These are phyloP conservation scores for Xenopus petersii DNA, from an alignment of 2,797 vertebrate species.

Conservation along the genomic window DNA sequence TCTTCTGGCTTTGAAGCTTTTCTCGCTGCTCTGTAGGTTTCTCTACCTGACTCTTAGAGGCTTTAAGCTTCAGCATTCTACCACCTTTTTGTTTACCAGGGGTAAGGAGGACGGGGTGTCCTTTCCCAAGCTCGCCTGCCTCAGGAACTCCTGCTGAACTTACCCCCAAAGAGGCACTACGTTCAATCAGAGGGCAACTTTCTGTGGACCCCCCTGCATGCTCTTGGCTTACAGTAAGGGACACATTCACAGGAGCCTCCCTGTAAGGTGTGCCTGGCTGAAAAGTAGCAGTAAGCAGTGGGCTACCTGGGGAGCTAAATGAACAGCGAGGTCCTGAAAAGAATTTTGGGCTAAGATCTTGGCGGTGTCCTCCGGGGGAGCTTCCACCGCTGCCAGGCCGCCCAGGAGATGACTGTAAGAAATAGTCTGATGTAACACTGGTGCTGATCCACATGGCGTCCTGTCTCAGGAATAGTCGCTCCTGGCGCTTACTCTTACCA, in stretches of 20 bases:
- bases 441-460: slow-evolving; percentile 71
- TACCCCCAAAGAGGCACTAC: slow-evolving; percentile 11
- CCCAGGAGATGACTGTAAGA: slow-evolving; percentile 44
- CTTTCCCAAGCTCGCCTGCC: slow-evolving; percentile 17
- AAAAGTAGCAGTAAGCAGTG: slow-evolving; percentile 21
- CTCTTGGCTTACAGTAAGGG: slow-evolving; percentile 32
- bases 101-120: slow-evolving; percentile 53
- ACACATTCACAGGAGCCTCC: slow-evolving; percentile 30
- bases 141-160: slow-evolving; percentile 45
- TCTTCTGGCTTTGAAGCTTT: slow-evolving; percentile 54
- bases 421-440: slow-evolving; percentile 51
- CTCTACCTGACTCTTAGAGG: slow-evolving; percentile 54
- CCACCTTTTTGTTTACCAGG: slow-evolving; percentile 60
- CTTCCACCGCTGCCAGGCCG: slow-evolving; percentile 47
- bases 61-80: slow-evolving; percentile 64
- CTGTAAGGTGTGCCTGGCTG: slow-evolving; percentile 45
- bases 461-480: slow-evolving; percentile 68
- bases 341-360: slow-evolving; percentile 43
- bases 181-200: background rate
- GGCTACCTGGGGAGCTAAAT: slow-evolving; percentile 32
- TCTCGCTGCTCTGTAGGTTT: slow-evolving; percentile 48
- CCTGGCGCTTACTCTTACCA: slow-evolving; percentile 61
- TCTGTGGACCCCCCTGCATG: slow-evolving; percentile 12
- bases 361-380: slow-evolving; percentile 13
- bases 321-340: slow-evolving; percentile 20